Base-by-base conservation (phyloP, 2,113 vertebrate genomes). In the Poicephalus gulielmi region DNA sequence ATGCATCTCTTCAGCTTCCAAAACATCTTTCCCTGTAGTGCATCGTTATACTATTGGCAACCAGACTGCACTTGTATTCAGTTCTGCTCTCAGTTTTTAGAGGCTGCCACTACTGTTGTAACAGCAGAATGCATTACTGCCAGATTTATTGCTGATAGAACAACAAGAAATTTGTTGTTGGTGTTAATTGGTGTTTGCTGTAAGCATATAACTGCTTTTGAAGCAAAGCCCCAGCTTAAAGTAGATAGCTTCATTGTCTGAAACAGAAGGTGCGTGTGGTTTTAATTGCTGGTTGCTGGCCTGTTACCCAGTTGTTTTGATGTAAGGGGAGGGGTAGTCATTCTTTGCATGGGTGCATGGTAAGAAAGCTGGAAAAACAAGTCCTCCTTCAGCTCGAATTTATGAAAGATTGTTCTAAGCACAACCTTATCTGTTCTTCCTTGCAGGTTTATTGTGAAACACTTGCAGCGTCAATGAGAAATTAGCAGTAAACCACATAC, bases 321-420 rank as follows among this genome's bases (percentile, higher is more conserved):
- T 46, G 52, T 25, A 2, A 69, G 46, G 66, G 67, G 12, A 53
- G 57, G 9, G 46, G 62, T 50, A 33, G 64, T 5, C 20, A 52
- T 66, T 76, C 57, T 86, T 57, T 44, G 17, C 22, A 4, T 5
- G 23, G 77, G 23, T 27, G 47, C 49, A 2, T 7, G 68, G 22
- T 35, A 33, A 52, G 81, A 6, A 6, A 94, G 93, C 95, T 80
- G 95, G 96, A 95, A 97, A 85, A 97, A 94, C 96, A 33, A 87
- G 95, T 96, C 92, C 37, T 74, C 10, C 91, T 39, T 4, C 50
- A 7, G 60, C 64, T 30, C 37, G 66, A 22, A 9, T 23, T 55
- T 71, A 17, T 16, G 13, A 60, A 41, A 27, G 60, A 13, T 39
- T 47, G 44, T 60, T 70, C 17, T 60, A 27, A 87, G 52, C 59